Evolutionary conservation across 2,888 invertebrate species (phyloP).

Genomic region (Argynnis bischoffii): DNA sequence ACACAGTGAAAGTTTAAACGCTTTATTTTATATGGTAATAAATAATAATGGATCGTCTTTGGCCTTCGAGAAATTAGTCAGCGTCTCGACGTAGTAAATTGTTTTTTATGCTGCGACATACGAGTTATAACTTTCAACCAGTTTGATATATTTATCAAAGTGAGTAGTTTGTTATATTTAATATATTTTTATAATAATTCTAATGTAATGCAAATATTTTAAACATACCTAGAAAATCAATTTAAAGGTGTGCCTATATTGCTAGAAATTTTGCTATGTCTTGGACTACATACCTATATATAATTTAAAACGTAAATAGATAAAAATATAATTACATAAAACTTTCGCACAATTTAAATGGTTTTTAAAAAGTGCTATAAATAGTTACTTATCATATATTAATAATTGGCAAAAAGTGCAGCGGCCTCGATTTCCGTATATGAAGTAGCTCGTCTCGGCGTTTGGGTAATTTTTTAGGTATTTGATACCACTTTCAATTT

Average conservation of each 20-base stretch:
- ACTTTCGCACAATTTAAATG: conserved; percentile 11
- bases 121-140: conserved; percentile 8
- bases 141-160: conserved; percentile 4
- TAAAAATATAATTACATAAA: not conserved
- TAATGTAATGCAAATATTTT: not conserved
- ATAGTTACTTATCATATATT: conserved; percentile 17
- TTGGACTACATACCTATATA: conserved; percentile 5
- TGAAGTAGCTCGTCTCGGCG: conserved; percentile 28
- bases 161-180: not conserved
- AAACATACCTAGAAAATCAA: not conserved
- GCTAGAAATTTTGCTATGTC: conserved; percentile 1
- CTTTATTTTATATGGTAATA: conserved; percentile 72
- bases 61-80: conserved; percentile 79
- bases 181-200: not conserved
- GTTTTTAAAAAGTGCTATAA: conserved; percentile 2
- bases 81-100: conserved; percentile 55
- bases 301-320: conserved; percentile 9
- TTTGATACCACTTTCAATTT: conserved; percentile 43
- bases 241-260: not conserved
- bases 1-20: conserved; percentile 39
- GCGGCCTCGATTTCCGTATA: conserved; percentile 31
- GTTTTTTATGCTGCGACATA: conserved; percentile 43
- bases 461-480: conserved; percentile 38
- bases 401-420: conserved; percentile 27
- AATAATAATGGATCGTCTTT: conserved; percentile 78